A percentile compares a stretch with the other conserved stretches of the same genome.
Evolutionary conservation across 2,113 vertebrate species (phyloP).

Genomic region (Sialia sialis): DNA sequence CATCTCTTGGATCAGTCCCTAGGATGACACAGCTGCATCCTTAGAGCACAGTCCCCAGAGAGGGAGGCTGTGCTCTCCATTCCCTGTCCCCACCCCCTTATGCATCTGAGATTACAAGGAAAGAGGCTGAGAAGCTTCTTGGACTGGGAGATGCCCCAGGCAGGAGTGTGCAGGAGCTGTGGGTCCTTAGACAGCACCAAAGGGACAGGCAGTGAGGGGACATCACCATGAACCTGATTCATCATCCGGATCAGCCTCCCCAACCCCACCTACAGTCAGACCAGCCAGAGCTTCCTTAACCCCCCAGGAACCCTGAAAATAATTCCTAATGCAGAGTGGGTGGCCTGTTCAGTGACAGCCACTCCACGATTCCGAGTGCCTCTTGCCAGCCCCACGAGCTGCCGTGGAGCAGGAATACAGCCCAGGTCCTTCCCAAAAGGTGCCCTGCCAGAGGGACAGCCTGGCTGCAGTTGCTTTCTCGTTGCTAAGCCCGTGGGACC

Average conservation of each 20-base stretch:
- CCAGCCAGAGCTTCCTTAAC: not conserved
- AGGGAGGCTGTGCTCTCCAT: not conserved
- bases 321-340: not conserved
- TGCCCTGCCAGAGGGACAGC: not conserved
- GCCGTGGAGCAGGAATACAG: not conserved
- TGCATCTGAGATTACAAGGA: not conserved
- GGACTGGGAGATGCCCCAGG: not conserved
- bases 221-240: not conserved
- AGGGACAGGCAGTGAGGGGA: rapidly evolving
- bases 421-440: not conserved
- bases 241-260: not conserved
- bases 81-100: not conserved
- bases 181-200: rapidly evolving
- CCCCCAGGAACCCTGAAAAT: not conserved
- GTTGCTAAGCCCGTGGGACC: not conserved
- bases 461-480: not conserved
- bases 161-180: not conserved
- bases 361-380: not conserved
- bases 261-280: not conserved
- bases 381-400: rapidly evolving
- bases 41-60: not conserved
- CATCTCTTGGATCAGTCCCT: rapidly evolving
- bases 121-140: not conserved
- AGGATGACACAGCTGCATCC: not conserved
- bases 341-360: not conserved